These are phyloP conservation scores for Bradypus variegatus DNA, from an alignment of 2,797 vertebrate species.

Conservation along the genomic window DNA sequence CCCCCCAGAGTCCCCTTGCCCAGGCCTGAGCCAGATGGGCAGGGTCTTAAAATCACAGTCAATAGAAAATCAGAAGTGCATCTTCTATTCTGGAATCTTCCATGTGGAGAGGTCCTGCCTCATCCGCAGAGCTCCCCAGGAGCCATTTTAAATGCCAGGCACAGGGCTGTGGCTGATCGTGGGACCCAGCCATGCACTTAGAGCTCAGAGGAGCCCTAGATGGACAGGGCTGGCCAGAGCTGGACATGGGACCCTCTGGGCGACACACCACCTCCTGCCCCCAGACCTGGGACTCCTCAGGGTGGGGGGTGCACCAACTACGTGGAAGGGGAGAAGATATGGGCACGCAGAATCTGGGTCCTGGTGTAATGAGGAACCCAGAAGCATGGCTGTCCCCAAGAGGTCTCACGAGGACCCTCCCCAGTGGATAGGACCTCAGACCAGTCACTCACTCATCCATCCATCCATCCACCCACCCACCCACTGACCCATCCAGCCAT, in stretches of 20 bases:
- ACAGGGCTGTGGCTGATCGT: rapidly evolving
- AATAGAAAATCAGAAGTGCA: background rate
- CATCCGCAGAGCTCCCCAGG: too few species aligned
- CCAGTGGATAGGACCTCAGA: background rate
- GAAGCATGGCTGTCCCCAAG: background rate
- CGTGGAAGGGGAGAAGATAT: background rate
- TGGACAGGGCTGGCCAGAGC: background rate
- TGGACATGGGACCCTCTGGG: background rate
- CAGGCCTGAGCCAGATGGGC: rapidly evolving
- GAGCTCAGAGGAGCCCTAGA: background rate
- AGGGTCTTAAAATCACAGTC: background rate
- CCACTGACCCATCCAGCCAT: background rate
- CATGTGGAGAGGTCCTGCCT: rapidly evolving
- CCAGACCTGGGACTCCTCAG: background rate
- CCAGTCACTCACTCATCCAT: background rate
- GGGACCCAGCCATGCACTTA: background rate
- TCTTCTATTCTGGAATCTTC: background rate
- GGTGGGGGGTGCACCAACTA: background rate
- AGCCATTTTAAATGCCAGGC: background rate
- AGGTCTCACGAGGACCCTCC: background rate
- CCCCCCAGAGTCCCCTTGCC: background rate
- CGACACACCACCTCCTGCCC: background rate
- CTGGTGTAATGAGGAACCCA: background rate
- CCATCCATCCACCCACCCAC: too few species aligned
- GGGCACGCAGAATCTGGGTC: background rate